phyloP scores from a whole-genome alignment of 2,797 vertebrate species.

The Acanthornis magna region DNA sequence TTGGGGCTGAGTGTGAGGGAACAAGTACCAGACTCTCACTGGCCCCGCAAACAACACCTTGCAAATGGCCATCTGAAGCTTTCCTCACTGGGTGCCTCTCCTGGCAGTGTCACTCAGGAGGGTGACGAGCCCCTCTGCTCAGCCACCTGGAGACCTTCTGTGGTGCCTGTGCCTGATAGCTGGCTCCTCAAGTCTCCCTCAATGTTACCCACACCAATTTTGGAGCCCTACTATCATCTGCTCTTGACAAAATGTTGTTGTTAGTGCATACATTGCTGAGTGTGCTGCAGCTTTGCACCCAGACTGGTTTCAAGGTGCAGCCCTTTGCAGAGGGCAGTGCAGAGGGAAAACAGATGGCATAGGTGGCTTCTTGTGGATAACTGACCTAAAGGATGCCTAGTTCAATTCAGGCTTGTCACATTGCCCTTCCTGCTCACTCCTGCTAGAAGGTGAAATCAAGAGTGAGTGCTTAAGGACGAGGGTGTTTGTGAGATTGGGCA shows the following conservation, averaged over 20 bases:
- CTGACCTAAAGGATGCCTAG: not conserved
- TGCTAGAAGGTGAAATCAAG: not conserved
- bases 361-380: not conserved
- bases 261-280: not conserved
- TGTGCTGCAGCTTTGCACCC: not conserved
- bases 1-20: slow-evolving; percentile 27
- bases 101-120: not conserved
- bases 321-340: not conserved
- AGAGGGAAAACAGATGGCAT: not conserved
- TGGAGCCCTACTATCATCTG: not conserved
- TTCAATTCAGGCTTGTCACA: not conserved
- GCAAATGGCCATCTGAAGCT: not conserved
- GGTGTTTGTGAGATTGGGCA: not conserved
- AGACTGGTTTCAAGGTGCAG: not conserved
- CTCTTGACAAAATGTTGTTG: not conserved
- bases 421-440: not conserved
- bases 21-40: slow-evolving; percentile 47
- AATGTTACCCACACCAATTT: not conserved
- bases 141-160: not conserved
- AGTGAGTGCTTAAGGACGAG: not conserved
- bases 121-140: not conserved
- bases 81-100: rapidly evolving
- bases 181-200: not conserved
- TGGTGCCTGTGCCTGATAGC: not conserved
- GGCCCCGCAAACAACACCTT: slow-evolving; percentile 32